phyloP scores from a whole-genome alignment of 2,797 vertebrate species.

The Pygocentrus nattereri region DNA sequence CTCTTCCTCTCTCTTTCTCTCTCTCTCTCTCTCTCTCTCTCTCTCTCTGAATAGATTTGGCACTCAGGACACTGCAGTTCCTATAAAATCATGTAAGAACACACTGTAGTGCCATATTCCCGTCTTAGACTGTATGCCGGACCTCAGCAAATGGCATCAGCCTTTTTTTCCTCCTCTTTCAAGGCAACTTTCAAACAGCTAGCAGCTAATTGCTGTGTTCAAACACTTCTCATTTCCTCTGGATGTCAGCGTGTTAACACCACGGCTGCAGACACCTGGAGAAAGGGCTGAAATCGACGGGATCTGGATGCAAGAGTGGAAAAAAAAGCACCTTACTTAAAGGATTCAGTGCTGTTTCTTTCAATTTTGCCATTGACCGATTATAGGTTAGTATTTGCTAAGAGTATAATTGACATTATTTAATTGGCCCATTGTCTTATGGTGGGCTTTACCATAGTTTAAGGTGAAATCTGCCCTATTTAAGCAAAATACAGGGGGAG shows the following conservation, averaged over 20 bases:
- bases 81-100: neutral
- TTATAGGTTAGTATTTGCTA: too few relatives aligned
- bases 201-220: conserved; percentile 55
- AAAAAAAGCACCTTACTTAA: neutral
- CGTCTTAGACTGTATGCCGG: neutral
- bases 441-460: too few relatives aligned
- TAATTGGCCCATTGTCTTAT: too few relatives aligned
- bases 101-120: conserved; percentile 11
- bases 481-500: too few relatives aligned
- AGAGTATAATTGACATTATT: too few relatives aligned
- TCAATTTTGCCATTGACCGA: too few relatives aligned
- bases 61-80: conserved; percentile 22
- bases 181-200: conserved; percentile 46
- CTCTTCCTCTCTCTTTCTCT: conserved; percentile 30
- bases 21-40: conserved; percentile 29
- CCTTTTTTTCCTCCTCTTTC: conserved; percentile 8
- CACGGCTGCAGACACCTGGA: conserved; percentile 34
- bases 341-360: neutral
- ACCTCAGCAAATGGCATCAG: conserved; percentile 31
- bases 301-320: neutral
- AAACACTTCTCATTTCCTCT: conserved; percentile 58
- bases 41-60: conserved; percentile 26
- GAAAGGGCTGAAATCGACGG: neutral
- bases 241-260: conserved; percentile 56
- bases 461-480: too few relatives aligned